phyloP scores from a whole-genome alignment of 2,113 vertebrate genomes.

The Chaenocephalus aceratus region DNA sequence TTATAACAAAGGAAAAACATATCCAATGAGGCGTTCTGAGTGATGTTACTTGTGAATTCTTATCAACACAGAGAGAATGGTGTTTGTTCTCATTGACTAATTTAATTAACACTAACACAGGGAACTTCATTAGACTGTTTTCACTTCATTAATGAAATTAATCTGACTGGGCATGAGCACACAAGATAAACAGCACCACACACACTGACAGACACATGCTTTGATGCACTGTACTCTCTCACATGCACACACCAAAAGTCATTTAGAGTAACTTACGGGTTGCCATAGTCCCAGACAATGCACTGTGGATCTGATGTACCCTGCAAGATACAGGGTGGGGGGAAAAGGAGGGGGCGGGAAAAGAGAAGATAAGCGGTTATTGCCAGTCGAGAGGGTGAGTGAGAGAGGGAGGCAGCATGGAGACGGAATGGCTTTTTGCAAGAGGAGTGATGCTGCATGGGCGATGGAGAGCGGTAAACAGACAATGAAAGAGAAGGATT shows the following conservation, averaged over 20 bases:
- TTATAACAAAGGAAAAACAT: conserved; percentile 2
- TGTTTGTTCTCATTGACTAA: conserved; percentile 61
- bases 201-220: conserved; percentile 3
- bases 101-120: conserved; percentile 72
- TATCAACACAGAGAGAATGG: conserved; percentile 46
- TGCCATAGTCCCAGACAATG: conserved; percentile 95
- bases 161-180: conserved; percentile 41
- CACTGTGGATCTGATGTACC: conserved; percentile 95
- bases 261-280: conserved; percentile 88
- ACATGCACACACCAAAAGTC: conserved; percentile 32
- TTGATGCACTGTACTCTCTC: conserved; percentile 9
- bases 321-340: conserved; percentile 77
- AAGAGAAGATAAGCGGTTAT: conserved; percentile 63
- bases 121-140: conserved; percentile 69
- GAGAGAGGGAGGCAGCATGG: conserved; percentile 43
- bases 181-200: conserved; percentile 43
- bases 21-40: conserved; percentile 32
- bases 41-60: conserved; percentile 47
- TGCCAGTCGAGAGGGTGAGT: conserved; percentile 63
- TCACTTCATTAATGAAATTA: conserved; percentile 66
- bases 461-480: conserved; percentile 69
- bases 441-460: conserved; percentile 70
- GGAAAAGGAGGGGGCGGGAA: background rate
- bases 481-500: conserved; percentile 78
- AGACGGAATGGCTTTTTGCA: conserved; percentile 65